A percentile compares a stretch with the other conserved stretches of the same genome.
These are phyloP conservation scores for Holotrichia oblita DNA, from an alignment of 1,140 invertebrate genomes.

Conservation along the genomic window DNA sequence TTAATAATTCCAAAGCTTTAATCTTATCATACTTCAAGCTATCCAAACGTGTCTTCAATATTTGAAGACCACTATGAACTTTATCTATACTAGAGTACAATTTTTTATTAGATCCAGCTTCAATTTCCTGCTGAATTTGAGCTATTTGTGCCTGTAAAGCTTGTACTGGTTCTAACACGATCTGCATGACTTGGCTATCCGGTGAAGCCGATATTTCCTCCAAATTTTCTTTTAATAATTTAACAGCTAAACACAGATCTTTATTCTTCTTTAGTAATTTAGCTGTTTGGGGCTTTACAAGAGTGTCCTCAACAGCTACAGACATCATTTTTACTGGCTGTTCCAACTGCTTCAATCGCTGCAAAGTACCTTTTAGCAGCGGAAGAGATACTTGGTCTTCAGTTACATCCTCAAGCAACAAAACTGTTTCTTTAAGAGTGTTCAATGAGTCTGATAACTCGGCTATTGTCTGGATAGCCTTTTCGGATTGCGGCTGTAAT, in stretches of 20 bases:
- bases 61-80: not conserved
- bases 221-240: not conserved
- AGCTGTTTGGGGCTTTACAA: constrained; percentile 7
- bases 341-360: not conserved
- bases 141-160: not conserved
- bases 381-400: not conserved
- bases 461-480: not conserved
- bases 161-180: not conserved
- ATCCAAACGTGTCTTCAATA: not conserved
- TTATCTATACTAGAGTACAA: not conserved
- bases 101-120: not conserved
- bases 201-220: not conserved
- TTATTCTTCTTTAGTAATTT: not conserved
- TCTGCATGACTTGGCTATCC: not conserved
- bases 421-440: not conserved
- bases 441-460: not conserved
- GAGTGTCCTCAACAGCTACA: not conserved
- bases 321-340: constrained; percentile 6
- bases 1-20: not conserved
- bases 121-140: not conserved
- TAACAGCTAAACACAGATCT: not conserved
- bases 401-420: constrained; percentile 5
- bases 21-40: constrained; percentile 2
- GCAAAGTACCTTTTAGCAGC: not conserved
- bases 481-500: not conserved